These are phyloP conservation scores for Dendroctonus valens DNA, from an alignment of 1,140 invertebrate genomes.

Conservation along the genomic window DNA sequence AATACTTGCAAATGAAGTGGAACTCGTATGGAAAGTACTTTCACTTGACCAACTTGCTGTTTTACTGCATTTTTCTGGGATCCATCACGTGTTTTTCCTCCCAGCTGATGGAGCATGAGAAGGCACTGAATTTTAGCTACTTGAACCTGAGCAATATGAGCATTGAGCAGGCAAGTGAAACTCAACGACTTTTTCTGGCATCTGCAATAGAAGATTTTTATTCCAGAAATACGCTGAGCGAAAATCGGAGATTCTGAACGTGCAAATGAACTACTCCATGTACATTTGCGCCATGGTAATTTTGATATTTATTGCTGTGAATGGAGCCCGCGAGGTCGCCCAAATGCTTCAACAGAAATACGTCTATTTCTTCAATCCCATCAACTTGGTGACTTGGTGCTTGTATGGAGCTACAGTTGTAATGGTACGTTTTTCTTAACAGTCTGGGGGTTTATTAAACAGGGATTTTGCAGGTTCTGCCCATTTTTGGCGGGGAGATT, in stretches of 20 bases:
- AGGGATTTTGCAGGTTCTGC: slow-evolving; percentile 40
- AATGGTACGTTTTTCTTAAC: slow-evolving; percentile 51
- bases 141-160: slow-evolving; percentile 27
- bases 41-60: slow-evolving; percentile 70
- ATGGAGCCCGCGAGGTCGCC: slow-evolving; percentile 68
- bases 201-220: slow-evolving; percentile 1
- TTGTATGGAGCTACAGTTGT: slow-evolving; percentile 65
- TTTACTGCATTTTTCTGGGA: slow-evolving; percentile 73
- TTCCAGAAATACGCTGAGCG: slow-evolving; percentile 39
- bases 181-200: neutral
- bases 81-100: slow-evolving; percentile 72
- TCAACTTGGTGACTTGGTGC: slow-evolving; percentile 73
- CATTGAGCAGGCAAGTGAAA: slow-evolving; percentile 20
- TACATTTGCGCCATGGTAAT: slow-evolving; percentile 64
- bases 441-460: neutral
- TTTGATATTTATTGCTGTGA: slow-evolving; percentile 67
- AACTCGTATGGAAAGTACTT: slow-evolving; percentile 86
- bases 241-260: slow-evolving; percentile 45
- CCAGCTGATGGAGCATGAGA: slow-evolving; percentile 42
- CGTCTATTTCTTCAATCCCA: slow-evolving; percentile 71
- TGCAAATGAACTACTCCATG: slow-evolving; percentile 51
- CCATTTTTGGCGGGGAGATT: slow-evolving; percentile 52
- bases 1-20: slow-evolving; percentile 87
- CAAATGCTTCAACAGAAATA: slow-evolving; percentile 76
- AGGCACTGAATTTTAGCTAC: slow-evolving; percentile 21